Base-by-base conservation (phyloP, 2,797 vertebrate genomes). In the Argentina silus region DNA sequence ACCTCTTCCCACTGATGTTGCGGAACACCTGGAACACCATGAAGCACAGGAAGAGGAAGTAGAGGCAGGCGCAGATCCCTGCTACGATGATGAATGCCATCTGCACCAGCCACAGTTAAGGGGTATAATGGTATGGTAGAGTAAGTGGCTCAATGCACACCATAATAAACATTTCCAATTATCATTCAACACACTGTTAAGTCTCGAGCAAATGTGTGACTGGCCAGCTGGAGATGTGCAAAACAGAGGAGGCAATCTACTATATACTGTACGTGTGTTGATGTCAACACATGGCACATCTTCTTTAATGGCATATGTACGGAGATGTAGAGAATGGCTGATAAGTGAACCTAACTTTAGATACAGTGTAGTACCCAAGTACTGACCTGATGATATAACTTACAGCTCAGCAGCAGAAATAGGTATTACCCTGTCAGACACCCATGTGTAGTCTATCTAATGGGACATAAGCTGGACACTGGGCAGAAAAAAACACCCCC, bases 41-140 rank as follows among this genome's bases (percentile, higher is more conserved):
- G 81, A 99, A 99, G 84, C 97, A 98, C 78, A 99, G 92, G 87
- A 99, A 98, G 83, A 99, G 94, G 87, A 99, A 99, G 90, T 99
- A 99, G 66, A 99, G 96, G 68, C 97, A 98, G 72, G 98, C 94
- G 76, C 97, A 99, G 88, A 99, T 97, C 7, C 97, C 98, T 0
- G 98, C 98, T 0, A 98, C 96, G 3, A 99, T 97, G 81, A 99
- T 99, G 87, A 99, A 99, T 9, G 97, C 97, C 97, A 98, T 99
- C 98, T 99, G 89, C 73, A 19, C 68, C 15, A 6, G 61, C 7
- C 0, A 3, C n/a, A 45, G 87, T 96, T 87, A 94, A 95, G 92
- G 91, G 91, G 86, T 65, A 1, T 19, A 70, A 7, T 3, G 21
- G 60, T 17, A 27, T 14, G 23, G 57, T 12, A 19, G 3, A 4